Base-by-base conservation (phyloP, 2,888 invertebrate genomes). In the Unio delphinus region DNA sequence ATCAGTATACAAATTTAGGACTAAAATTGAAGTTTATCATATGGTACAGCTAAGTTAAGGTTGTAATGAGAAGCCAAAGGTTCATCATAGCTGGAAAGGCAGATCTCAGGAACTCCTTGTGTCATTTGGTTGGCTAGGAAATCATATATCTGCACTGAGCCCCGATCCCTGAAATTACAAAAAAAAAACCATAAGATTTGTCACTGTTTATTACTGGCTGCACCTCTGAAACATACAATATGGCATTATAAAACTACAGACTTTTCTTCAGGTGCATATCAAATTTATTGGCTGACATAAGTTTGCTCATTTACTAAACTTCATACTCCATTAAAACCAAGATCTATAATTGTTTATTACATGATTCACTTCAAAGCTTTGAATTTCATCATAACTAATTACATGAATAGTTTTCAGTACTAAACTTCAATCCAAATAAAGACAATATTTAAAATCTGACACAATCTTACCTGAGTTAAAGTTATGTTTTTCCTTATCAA, bases 1-100 rank as follows among this genome's bases (percentile, higher is more conserved):
- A 45, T 45, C 45, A 11, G 45, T 11, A 45, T 45, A 15, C 15
- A 15, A 0, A 3, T 45, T 45, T 45, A 45, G 15, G 45, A 45
- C 45, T 61, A 77, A 62, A 64, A 77, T 15, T 61, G 69, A 4
- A 77, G 72, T 15, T 65, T 58, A 67, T 89, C 89, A 69, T 89
- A 89, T 1, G 89, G 89, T 67, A 87, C 75, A 23, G 85, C 81
- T 26, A 89, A 80, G 15, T 78, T 70, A 8, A 89, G 86, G 70
- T 88, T 88, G 72, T 87, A 88, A 75, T 84, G 83, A 54, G 84
- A 88, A 8, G 84, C 86, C 26, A 83, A 83, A 0, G 87, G 87
- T 64, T 85, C 82, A 72, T 87, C 87, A 65, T 86, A 89, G 0
- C 84, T 80, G 4, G 88, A 88, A 15, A 81, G 77, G 69, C 88